These are phyloP conservation scores for Anolis sagrei DNA, from an alignment of 2,113 vertebrate species.

Conservation along the genomic window DNA sequence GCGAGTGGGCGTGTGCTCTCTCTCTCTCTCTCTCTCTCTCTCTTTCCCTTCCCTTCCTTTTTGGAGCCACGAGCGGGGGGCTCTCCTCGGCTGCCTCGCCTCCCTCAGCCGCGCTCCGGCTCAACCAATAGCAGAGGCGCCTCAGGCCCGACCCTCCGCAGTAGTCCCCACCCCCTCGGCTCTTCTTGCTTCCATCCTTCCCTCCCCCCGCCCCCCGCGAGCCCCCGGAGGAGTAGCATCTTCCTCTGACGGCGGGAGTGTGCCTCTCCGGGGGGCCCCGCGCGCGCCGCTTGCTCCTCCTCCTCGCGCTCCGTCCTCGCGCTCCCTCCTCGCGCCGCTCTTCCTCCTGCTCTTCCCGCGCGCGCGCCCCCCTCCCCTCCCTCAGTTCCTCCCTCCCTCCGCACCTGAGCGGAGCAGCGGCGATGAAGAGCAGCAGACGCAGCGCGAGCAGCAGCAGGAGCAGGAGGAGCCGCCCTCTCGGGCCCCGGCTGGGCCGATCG, in stretches of 20 bases:
- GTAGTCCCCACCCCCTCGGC: not conserved
- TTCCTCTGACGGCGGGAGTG: not conserved
- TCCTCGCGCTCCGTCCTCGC: not conserved
- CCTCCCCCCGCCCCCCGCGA: not conserved
- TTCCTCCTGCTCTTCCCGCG: constrained; percentile 5
- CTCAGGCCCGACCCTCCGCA: constrained; percentile 38
- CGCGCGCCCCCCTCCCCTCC: constrained; percentile 34
- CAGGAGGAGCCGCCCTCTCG: constrained; percentile 16
- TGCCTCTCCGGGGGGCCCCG: not conserved
- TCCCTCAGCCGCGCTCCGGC: not conserved
- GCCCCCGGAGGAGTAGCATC: constrained; percentile 9
- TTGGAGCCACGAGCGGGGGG: too few relatives aligned
- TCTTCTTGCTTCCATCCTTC: not conserved
- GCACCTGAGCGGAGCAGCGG: constrained; percentile 41
- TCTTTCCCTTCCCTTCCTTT: too few relatives aligned
- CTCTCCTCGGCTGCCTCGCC: not conserved
- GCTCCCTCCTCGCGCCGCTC: not conserved
- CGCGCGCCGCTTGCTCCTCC: not conserved
- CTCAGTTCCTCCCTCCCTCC: constrained; percentile 24
- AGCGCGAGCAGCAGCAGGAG: too few relatives aligned
- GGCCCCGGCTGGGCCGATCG: too few relatives aligned
- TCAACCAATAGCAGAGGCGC: constrained; percentile 57
- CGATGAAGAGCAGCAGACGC: too few relatives aligned
- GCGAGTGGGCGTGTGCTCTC: too few relatives aligned
- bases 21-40: too few relatives aligned